A percentile compares a stretch with the other conserved stretches of the same genome.
Conservation (phyloP, 2,888 invertebrate genomes). For the Lasioglossum marginatum region DNA sequence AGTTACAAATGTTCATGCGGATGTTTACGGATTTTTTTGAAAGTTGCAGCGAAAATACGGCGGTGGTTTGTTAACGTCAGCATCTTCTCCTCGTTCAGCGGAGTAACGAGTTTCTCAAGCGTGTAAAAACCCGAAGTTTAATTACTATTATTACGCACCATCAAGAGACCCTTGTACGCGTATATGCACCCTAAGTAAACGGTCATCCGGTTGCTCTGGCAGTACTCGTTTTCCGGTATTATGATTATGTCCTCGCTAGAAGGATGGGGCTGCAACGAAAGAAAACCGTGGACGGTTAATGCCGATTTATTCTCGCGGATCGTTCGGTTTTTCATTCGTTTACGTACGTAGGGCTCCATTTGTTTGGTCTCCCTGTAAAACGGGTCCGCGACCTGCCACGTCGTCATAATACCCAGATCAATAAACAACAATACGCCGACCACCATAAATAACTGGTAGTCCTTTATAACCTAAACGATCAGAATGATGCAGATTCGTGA, state of each 20-base stretch:
- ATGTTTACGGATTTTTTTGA: neutral
- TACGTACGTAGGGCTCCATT: slow-evolving; percentile 94
- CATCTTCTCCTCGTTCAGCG: neutral
- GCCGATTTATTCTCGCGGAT: neutral
- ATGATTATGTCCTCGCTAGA: slow-evolving; percentile 96
- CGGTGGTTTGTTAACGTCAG: neutral
- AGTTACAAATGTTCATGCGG: neutral
- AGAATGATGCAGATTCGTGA: neutral
- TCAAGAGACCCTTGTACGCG: slow-evolving; percentile 98
- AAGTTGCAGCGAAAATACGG: neutral
- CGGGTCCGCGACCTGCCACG: slow-evolving; percentile 98
- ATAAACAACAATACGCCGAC: slow-evolving; percentile 95
- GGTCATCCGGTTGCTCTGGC: slow-evolving; percentile 97
- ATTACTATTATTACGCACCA: slow-evolving; percentile 88
- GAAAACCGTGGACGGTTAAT: neutral
- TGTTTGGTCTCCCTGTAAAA: slow-evolving; percentile 96
- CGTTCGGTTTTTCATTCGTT: neutral
- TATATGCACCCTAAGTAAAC: slow-evolving; percentile 98
- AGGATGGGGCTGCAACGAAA: slow-evolving; percentile 90
- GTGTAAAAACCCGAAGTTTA: neutral
- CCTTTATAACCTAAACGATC: slow-evolving; percentile 93
- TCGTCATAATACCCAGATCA: slow-evolving; percentile 97
- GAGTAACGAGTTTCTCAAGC: neutral
- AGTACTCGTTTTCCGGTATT: slow-evolving; percentile 98
- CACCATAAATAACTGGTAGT: slow-evolving; percentile 98